Conservation (phyloP, 2,888 invertebrate genomes). For the Lasioglossum malachurum region DNA sequence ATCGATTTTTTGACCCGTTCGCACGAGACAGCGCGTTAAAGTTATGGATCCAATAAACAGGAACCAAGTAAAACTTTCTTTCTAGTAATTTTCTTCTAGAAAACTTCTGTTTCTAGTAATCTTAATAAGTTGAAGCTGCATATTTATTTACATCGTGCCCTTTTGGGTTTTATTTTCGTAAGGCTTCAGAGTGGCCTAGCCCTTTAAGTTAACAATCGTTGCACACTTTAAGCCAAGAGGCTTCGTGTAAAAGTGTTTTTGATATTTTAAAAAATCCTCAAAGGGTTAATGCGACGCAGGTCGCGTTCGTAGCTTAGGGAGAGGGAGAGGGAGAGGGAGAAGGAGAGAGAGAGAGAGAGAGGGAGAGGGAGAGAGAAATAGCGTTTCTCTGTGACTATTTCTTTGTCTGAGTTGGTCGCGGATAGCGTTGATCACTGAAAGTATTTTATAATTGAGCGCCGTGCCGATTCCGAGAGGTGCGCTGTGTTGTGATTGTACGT, state of each 20-base stretch:
- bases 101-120: not conserved
- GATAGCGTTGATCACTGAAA: constrained; percentile 69
- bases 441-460: constrained; percentile 70
- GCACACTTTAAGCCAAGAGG: not conserved
- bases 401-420: constrained; percentile 54
- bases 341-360: constrained; percentile 58
- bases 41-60: not conserved
- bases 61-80: not conserved
- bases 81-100: too few relatives aligned
- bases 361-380: not conserved
- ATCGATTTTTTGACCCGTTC: not conserved
- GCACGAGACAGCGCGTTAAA: not conserved
- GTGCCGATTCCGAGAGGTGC: constrained; percentile 56
- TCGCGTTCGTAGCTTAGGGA: constrained; percentile 52
- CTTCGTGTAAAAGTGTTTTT: not conserved
- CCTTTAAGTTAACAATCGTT: not conserved
- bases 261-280: not conserved
- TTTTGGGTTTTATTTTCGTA: not conserved
- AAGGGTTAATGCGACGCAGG: constrained; percentile 32
- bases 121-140: not conserved
- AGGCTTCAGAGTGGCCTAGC: not conserved
- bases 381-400: constrained; percentile 3
- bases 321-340: constrained; percentile 35
- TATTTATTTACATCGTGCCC: not conserved
- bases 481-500: constrained; percentile 57